Conservation (phyloP, 1,140 invertebrate genomes). For the Drosophila bipectinata region DNA sequence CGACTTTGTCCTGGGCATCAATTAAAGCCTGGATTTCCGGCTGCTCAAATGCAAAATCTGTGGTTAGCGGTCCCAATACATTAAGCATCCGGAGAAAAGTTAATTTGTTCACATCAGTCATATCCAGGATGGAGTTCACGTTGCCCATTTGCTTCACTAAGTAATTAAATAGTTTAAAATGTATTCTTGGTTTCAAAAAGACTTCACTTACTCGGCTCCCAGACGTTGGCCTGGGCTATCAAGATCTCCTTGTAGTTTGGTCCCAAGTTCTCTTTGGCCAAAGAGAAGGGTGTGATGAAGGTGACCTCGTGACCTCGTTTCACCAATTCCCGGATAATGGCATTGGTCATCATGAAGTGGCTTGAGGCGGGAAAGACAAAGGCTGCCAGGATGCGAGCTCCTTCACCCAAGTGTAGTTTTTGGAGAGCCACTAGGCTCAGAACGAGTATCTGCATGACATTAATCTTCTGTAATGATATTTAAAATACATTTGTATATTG, state of each 20-base stretch:
- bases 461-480: constrained; percentile 67
- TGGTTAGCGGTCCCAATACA: constrained; percentile 50
- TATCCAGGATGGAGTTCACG: constrained; percentile 43
- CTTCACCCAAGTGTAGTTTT: constrained; percentile 17
- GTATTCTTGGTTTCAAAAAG: background rate
- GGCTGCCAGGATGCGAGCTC: constrained; percentile 58
- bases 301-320: too few relatives aligned
- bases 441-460: constrained; percentile 14
- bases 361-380: constrained; percentile 52
- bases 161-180: background rate
- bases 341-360: too few relatives aligned
- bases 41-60: constrained; percentile 78
- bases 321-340: too few relatives aligned
- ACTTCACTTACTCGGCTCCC: constrained; percentile 15
- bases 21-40: constrained; percentile 78
- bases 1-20: constrained; percentile 62
- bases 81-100: constrained; percentile 23
- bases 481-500: too few relatives aligned
- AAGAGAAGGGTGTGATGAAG: too few relatives aligned
- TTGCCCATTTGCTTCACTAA: background rate
- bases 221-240: constrained; percentile 54
- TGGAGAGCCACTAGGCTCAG: constrained; percentile 47
- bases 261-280: constrained; percentile 56
- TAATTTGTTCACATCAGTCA: constrained; percentile 36
- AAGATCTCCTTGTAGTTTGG: constrained; percentile 70